These are phyloP conservation scores for Brachyrhaphis roseni DNA, from an alignment of 2,797 vertebrate genomes.

Conservation along the genomic window DNA sequence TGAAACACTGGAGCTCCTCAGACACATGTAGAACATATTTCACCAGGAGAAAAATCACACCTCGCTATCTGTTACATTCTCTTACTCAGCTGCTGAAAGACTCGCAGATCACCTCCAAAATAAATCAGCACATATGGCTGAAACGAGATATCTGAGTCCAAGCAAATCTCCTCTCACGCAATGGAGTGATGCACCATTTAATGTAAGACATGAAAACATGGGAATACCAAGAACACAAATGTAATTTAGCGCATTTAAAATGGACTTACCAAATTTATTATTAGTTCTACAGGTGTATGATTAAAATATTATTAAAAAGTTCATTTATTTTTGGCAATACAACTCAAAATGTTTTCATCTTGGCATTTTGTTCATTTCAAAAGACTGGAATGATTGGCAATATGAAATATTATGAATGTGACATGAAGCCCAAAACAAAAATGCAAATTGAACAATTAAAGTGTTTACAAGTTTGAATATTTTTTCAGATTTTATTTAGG, in stretches of 20 bases:
- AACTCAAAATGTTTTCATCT: neutral
- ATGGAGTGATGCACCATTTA: neutral
- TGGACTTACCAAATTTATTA: conserved; percentile 8
- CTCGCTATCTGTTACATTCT: neutral
- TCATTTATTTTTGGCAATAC: neutral
- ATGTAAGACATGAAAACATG: neutral
- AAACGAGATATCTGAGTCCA: neutral
- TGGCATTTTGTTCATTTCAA: neutral
- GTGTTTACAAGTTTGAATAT: neutral
- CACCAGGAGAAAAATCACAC: neutral
- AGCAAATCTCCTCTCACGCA: neutral
- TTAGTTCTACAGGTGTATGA: neutral
- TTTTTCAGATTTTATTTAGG: neutral
- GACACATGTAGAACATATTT: conserved; percentile 1
- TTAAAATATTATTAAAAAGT: neutral
- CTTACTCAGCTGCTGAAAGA: neutral
- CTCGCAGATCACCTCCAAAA: neutral
- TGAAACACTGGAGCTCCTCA: neutral
- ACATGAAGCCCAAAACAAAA: neutral
- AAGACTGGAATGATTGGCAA: neutral
- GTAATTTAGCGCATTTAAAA: neutral
- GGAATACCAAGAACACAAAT: neutral
- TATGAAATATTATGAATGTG: neutral
- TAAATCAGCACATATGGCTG: neutral
- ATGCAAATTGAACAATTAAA: neutral